Evolutionary conservation across 2,888 invertebrate species (phyloP).

Genomic region (Nemotelus nigrinus): DNA sequence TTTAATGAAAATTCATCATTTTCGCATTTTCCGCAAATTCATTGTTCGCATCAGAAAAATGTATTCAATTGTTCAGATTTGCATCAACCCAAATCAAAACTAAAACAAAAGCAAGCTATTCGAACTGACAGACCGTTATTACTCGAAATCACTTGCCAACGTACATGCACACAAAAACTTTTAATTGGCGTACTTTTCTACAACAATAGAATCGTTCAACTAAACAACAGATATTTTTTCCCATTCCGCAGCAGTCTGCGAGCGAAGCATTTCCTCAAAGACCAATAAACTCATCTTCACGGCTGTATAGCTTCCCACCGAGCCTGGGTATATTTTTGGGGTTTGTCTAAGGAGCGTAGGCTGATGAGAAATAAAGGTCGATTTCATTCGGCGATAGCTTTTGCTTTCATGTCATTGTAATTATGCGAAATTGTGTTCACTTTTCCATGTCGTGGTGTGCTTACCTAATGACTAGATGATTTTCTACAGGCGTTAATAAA

Average conservation of each 20-base stretch:
- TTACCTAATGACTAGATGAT: background rate
- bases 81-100: constrained; percentile 5
- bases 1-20: no score
- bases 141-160: background rate
- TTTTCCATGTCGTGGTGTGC: background rate
- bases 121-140: background rate
- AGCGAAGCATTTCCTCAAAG: background rate
- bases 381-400: background rate
- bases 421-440: background rate
- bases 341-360: no score
- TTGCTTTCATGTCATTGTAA: background rate
- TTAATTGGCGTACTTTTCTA: constrained; percentile 9
- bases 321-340: background rate
- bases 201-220: no score
- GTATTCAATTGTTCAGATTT: background rate
- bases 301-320: background rate
- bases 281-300: constrained; percentile 18
- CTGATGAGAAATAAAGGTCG: background rate
- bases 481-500: constrained; percentile 20
- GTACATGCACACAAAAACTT: background rate
- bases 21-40: no score
- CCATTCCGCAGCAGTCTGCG: no score
- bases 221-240: no score
- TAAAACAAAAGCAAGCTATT: background rate
- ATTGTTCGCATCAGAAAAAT: no score